Evolutionary conservation across 2,888 invertebrate species (phyloP), one percentile per base, ranked within the genome.

Genomic region (Serripes groenlandicus): DNA sequence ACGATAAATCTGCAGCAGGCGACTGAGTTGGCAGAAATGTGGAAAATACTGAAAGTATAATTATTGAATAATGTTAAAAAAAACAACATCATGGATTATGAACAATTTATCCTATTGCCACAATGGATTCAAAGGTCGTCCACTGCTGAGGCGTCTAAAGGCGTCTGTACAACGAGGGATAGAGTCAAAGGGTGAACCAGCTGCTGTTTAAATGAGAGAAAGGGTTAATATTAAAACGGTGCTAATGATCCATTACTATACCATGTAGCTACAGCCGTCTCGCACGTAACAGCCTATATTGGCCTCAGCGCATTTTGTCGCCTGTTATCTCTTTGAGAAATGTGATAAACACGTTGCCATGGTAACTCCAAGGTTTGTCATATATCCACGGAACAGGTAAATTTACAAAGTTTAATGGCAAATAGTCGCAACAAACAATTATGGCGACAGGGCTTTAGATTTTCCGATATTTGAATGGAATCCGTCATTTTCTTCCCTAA

Each of bases 331-430:
- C 66, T 66, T 42, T 35, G 64, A 66, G 66, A 66, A 66, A 66
- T 42, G 66, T 66, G 66, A 66, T 66, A 42, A 66, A 66, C 42
- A 42, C 66, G 66, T 66, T 66, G 66, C 66, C n/a, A 66, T 66
- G 66, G 37, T 23, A 42, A 66, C 66, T 2, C 28, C 11, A 62
- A 23, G 66, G 42, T 66, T 28, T 66, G 66, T 26, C 66, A 42
- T 42, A 42, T 66, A n/a, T 23, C 42, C 66, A 28, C 28, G n/a
- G 42, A 42, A 42, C 66, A 66, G 66, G 66, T 66, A 66, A 42
- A 66, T 62, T 26, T 26, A 49, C 49, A 21, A 49, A 49, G 49
- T 49, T 49, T 49, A 49, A 49, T 49, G 49, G 21, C 49, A 49
- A 49, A 49, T 49, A n/a, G n/a, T 49, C 49, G 49, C 21, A 21